These are phyloP conservation scores for Tetranychus truncatus DNA, from an alignment of 2,888 invertebrate species.

Conservation along the genomic window DNA sequence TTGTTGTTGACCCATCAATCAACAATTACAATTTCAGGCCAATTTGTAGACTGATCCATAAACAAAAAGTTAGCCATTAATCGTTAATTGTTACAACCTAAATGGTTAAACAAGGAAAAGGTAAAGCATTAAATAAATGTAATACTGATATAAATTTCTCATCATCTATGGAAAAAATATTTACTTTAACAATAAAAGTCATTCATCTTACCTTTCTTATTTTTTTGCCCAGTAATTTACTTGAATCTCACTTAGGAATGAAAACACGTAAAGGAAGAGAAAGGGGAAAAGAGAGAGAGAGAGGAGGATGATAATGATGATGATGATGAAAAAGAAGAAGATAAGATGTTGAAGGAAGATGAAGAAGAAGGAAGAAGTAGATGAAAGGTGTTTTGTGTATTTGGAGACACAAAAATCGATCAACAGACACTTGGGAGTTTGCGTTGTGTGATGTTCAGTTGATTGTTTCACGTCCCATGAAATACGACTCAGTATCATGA, in stretches of 20 bases:
- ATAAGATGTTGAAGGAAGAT: not conserved
- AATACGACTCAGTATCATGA: not conserved
- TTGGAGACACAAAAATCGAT: not conserved
- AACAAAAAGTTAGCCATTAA: not conserved
- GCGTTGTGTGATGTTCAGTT: not conserved
- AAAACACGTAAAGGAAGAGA: not conserved
- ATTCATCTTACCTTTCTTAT: not conserved
- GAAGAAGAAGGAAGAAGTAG: not conserved
- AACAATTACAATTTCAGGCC: too few relatives aligned
- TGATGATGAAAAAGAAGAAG: not conserved
- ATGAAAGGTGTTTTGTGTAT: not conserved
- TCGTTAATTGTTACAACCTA: not conserved
- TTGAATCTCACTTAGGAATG: conserved; percentile 1
- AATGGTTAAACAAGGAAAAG: not conserved
- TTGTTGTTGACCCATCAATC: too few relatives aligned
- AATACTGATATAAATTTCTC: not conserved
- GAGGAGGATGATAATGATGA: not conserved
- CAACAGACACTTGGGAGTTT: not conserved
- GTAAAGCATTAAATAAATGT: not conserved
- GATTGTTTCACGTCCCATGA: not conserved
- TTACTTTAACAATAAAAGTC: conserved; percentile 1
- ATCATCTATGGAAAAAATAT: not conserved
- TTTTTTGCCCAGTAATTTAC: not conserved
- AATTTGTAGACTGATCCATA: too few relatives aligned
- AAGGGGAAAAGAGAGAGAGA: not conserved